Base-by-base conservation (phyloP, 2,888 invertebrate species). In the Drosophila differens region DNA sequence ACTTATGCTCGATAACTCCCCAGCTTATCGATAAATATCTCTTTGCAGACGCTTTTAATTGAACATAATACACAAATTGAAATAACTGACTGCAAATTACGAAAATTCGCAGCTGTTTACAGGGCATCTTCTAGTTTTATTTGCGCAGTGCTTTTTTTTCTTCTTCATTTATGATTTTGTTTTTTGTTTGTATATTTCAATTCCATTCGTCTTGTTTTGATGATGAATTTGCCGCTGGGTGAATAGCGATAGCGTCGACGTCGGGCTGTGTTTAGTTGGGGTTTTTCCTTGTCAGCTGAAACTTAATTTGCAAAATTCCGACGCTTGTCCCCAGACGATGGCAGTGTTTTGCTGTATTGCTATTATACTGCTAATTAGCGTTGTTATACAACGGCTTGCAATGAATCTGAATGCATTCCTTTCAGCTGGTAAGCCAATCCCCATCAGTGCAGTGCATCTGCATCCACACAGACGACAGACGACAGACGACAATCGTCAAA, bases 381-480 rank as follows among this genome's bases (percentile, higher is more conserved):
- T 32, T n/a, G 71, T 78, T 79, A 71, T 75, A 67, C 75, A 75
- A 79, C 69, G 35, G 58, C 69, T 67, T 71, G 79, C 71, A 58
- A 70, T 74, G 78, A 66, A 68, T 68, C 60, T 70, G 74, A 75
- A 67, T 79, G 81, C 81, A 79, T 81, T 81, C 81, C 77, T 79
- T 51, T 66, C 69, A 81, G 81, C 63, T 73, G 76, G 76, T 69
- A 74, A 75, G 57, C 78, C 83, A 84, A 83, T 80, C 82, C 74
- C 78, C 79, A 86, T 39, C 79, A 86, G 47, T 47, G 47, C 47
- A 25, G 79, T 74, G 84, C 77, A 86, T 85, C 89, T 88, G 81
- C 79, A 79, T 57, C 51, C 44, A 69, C 54, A 81, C 59, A 73
- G 66, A 58, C 58, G 28, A 32, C 62, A 65, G 39, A 55, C 67